These are phyloP conservation scores for Lasiommata megera DNA, from an alignment of 2,888 invertebrate genomes.

Conservation along the genomic window DNA sequence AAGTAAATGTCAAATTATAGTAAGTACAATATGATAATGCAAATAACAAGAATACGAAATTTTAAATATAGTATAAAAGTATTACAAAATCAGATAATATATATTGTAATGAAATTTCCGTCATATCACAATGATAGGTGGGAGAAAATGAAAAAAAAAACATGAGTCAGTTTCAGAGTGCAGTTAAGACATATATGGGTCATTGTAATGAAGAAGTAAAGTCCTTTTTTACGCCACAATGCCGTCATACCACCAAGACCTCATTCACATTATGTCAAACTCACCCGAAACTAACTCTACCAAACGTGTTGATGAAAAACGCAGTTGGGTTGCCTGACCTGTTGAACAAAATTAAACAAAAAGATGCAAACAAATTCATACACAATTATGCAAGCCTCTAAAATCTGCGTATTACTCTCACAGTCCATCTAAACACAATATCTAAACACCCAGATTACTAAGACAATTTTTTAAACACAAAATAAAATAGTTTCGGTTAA, in stretches of 20 bases:
- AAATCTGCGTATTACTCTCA: conserved; percentile 59
- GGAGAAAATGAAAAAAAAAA: conserved; percentile 34
- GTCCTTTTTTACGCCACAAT: conserved; percentile 74
- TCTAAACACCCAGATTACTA: conserved; percentile 31
- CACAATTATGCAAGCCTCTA: conserved; percentile 64
- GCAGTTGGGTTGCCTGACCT: conserved; percentile 86
- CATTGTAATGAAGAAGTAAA: conserved; percentile 62
- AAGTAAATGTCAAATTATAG: neutral
- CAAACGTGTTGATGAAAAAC: conserved; percentile 87
- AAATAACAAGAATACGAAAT: conserved; percentile 7
- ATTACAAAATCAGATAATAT: conserved; percentile 6
- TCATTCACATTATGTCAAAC: conserved; percentile 80
- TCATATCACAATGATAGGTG: conserved; percentile 22
- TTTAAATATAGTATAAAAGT: conserved; percentile 12
- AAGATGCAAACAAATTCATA: conserved; percentile 66
- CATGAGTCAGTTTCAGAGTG: conserved; percentile 77
- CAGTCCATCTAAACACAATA: conserved; percentile 47
- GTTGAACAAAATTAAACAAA: conserved; percentile 85
- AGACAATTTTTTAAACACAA: conserved; percentile 14
- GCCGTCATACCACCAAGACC: conserved; percentile 76
- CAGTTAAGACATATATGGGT: conserved; percentile 70
- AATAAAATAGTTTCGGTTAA: conserved; percentile 3
- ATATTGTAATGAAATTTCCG: conserved; percentile 2
- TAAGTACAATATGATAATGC: neutral
- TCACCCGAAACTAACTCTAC: conserved; percentile 87